Conservation (phyloP, 1,140 invertebrate genomes). For the Papilio helenus region DNA sequence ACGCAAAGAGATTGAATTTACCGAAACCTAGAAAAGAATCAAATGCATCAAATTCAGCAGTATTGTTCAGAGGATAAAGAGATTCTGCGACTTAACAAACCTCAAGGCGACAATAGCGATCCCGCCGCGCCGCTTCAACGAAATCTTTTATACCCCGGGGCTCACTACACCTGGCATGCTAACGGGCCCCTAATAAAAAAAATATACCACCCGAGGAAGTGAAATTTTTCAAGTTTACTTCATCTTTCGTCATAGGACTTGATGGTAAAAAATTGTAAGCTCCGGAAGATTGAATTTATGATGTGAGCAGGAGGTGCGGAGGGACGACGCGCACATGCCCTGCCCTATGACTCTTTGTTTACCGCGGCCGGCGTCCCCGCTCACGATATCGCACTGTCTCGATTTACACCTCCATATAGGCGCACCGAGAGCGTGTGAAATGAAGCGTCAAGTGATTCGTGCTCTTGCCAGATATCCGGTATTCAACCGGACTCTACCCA, state of each 20-base stretch:
- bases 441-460: conserved; percentile 70
- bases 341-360: conserved; percentile 53
- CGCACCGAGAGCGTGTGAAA: conserved; percentile 73
- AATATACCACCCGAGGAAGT: conserved; percentile 70
- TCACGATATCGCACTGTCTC: conserved; percentile 69
- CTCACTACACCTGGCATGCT: conserved; percentile 71
- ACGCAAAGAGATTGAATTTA: conserved; percentile 17
- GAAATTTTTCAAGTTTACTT: conserved; percentile 76
- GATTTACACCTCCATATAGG: conserved; percentile 61
- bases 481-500: conserved; percentile 30
- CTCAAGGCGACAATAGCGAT: conserved; percentile 63
- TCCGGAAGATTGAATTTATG: conserved; percentile 79
- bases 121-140: conserved; percentile 67
- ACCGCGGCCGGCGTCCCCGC: conserved; percentile 53
- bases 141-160: conserved; percentile 76
- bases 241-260: conserved; percentile 77
- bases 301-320: conserved; percentile 72
- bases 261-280: conserved; percentile 72
- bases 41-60: conserved; percentile 74
- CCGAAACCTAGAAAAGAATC: conserved; percentile 53
- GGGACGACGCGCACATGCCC: conserved; percentile 73
- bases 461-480: conserved; percentile 42
- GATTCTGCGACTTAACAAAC: conserved; percentile 73
- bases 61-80: conserved; percentile 63
- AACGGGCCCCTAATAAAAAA: conserved; percentile 72